A percentile compares a stretch with the other conserved stretches of the same genome.
Evolutionary conservation across 37 sponge, comb jelly and placozoan species (phyloP).

Genomic region (Tethya wilhelma): DNA sequence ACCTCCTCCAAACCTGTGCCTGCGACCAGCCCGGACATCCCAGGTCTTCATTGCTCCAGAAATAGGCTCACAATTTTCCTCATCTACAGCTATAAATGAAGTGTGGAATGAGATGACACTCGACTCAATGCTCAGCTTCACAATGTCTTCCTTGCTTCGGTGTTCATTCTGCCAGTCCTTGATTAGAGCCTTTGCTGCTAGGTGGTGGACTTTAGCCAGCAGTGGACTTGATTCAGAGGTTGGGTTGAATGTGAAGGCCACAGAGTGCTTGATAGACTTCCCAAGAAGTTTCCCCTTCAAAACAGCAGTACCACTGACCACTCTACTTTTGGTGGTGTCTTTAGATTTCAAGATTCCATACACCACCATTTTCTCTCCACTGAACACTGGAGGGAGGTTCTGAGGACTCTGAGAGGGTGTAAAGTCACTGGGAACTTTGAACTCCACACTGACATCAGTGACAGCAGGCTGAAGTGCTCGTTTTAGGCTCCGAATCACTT

Average conservation of each 20-base stretch:
- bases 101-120: conserved; percentile 71
- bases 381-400: conserved; percentile 53
- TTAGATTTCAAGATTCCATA: conserved; percentile 47
- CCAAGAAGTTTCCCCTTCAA: conserved; percentile 50
- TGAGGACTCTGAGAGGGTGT: conserved; percentile 32
- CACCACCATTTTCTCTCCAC: conserved; percentile 62
- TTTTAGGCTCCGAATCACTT: conserved; percentile 73
- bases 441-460: conserved; percentile 40
- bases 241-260: conserved; percentile 10
- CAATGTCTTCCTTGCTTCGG: conserved; percentile 36
- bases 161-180: conserved; percentile 41
- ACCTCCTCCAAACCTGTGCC: no score
- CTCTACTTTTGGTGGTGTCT: background rate
- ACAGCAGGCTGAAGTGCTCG: conserved; percentile 64
- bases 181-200: conserved; percentile 72
- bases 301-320: conserved; percentile 22
- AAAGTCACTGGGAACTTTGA: conserved; percentile 32
- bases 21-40: conserved; percentile 32
- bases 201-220: conserved; percentile 69
- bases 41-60: conserved; percentile 58
- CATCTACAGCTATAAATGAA: conserved; percentile 74
- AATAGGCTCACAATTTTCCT: conserved; percentile 50
- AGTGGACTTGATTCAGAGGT: conserved; percentile 1
- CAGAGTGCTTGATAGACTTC: conserved; percentile 11
- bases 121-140: conserved; percentile 63